A percentile compares a stretch with the other conserved stretches of the same genome.
Conservation (phyloP, 2,797 vertebrate genomes). For the Alfaro cultratus region DNA sequence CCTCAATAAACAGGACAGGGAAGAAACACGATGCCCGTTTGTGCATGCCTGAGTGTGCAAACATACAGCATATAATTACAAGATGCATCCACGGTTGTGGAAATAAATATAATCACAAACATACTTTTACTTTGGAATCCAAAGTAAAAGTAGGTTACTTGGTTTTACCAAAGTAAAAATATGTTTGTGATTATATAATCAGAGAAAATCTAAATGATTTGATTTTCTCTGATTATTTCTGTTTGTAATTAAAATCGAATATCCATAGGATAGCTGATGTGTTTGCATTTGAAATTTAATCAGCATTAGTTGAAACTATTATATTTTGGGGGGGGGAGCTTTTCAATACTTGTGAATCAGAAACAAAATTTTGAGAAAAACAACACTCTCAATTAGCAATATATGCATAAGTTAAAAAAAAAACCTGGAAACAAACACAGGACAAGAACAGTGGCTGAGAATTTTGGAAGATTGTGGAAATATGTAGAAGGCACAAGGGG, state of each 20-base stretch:
- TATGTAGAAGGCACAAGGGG: background rate
- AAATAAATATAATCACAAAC: background rate
- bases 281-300: background rate
- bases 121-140: background rate
- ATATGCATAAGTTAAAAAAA: background rate
- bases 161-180: too few relatives aligned
- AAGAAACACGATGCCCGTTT: slow-evolving; percentile 62
- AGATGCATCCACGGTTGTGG: background rate
- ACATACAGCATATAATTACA: slow-evolving; percentile 4
- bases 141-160: too few relatives aligned
- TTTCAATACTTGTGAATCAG: background rate
- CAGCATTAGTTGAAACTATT: background rate
- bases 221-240: background rate
- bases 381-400: background rate
- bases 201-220: background rate
- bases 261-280: background rate
- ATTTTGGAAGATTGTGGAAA: background rate
- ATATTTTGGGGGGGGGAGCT: background rate
- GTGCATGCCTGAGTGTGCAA: slow-evolving; percentile 5
- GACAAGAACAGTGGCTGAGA: accelerated
- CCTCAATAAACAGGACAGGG: slow-evolving; percentile 28
- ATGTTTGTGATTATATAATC: too few relatives aligned
- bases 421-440: background rate
- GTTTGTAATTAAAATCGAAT: background rate
- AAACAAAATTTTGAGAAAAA: background rate